These are phyloP conservation scores for Romanomermis culicivorax DNA, from an alignment of 2,888 invertebrate species.

Conservation along the genomic window DNA sequence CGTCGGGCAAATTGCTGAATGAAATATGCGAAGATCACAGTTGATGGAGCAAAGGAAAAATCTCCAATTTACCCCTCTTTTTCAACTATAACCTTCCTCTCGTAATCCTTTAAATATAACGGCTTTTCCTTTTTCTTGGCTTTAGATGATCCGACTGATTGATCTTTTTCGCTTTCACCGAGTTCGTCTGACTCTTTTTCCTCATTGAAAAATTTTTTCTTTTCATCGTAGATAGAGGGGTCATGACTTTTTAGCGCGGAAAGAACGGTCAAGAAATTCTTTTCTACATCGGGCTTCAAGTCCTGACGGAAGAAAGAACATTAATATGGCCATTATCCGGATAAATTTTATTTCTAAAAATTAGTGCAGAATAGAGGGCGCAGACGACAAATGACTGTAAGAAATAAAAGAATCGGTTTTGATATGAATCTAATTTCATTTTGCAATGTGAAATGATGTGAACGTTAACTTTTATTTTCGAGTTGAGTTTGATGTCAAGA, in stretches of 20 bases:
- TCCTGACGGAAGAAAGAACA: conserved; percentile 31
- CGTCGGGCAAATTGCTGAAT: conserved; percentile 14
- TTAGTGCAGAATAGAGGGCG: no score
- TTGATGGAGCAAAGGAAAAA: neutral
- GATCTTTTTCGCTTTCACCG: neutral
- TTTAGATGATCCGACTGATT: conserved; percentile 20
- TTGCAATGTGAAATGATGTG: no score
- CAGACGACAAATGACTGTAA: no score
- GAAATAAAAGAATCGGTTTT: no score
- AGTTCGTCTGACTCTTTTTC: conserved; percentile 15
- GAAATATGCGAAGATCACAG: neutral
- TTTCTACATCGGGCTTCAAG: conserved; percentile 48
- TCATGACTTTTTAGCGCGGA: conserved; percentile 65
- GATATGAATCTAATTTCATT: no score
- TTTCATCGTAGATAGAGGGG: conserved; percentile 62
- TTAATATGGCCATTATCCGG: no score
- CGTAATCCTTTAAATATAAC: conserved; percentile 53
- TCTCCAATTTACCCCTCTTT: conserved; percentile 38
- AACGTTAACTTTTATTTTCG: no score
- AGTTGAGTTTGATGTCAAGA: no score
- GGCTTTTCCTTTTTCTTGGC: conserved; percentile 36
- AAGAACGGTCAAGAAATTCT: conserved; percentile 54
- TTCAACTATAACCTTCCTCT: conserved; percentile 49
- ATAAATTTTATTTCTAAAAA: no score
- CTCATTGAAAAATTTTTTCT: conserved; percentile 43